Evolutionary conservation across 64 coral and sea anemone genomes (phyloP).

Genomic region (Montipora sp.): DNA sequence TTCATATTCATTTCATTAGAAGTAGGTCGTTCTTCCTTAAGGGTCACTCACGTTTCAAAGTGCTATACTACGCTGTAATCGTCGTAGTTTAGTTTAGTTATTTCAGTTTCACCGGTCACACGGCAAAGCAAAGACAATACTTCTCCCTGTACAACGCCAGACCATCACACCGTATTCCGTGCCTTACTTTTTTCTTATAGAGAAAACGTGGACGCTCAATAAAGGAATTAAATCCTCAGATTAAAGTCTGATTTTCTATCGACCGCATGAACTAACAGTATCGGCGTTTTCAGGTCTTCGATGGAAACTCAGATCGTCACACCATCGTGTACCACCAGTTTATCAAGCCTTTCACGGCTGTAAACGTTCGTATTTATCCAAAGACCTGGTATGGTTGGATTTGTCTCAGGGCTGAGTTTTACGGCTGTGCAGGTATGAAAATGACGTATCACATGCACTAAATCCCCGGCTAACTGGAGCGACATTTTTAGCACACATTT

Average conservation of each 20-base stretch:
- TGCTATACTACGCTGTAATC: no score
- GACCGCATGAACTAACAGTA: neutral
- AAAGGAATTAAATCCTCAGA: neutral
- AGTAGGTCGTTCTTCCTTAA: no score
- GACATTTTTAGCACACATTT: no score
- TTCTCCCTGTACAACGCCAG: no score
- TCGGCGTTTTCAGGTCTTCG: slow-evolving; percentile 47
- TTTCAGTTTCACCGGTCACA: no score
- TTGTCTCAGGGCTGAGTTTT: slow-evolving; percentile 80
- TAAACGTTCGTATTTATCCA: slow-evolving; percentile 84
- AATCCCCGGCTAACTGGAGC: no score
- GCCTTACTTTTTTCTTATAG: no score
- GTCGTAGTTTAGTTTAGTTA: no score
- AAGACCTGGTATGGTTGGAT: slow-evolving; percentile 71
- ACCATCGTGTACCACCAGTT: slow-evolving; percentile 78
- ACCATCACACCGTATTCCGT: no score
- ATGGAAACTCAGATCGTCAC: slow-evolving; percentile 77
- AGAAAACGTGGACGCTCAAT: neutral
- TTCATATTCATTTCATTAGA: no score
- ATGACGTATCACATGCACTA: neutral
- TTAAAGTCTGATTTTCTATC: neutral
- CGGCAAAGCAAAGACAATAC: no score
- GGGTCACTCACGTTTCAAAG: no score
- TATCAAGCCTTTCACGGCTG: slow-evolving; percentile 47
- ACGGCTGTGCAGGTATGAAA: slow-evolving; percentile 72